Conservation (phyloP, 2,888 invertebrate genomes). For the Stenichneumon culpator region DNA sequence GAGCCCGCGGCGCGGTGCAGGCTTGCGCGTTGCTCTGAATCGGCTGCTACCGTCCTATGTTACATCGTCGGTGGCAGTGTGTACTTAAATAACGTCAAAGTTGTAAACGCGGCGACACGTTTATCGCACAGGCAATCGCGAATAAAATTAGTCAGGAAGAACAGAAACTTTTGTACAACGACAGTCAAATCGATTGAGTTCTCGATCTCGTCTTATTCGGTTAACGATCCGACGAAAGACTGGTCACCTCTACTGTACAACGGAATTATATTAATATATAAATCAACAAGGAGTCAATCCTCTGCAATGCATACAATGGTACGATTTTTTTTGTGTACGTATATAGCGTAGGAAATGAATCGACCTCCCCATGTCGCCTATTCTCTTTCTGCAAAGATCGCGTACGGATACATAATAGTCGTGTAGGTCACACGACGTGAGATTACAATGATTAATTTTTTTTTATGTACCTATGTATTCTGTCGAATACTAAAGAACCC, state of each 20-base stretch:
- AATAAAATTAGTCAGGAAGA: background rate
- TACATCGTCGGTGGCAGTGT: conserved; percentile 27
- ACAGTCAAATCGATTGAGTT: background rate
- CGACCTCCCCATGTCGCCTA: background rate
- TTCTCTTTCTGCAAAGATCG: background rate
- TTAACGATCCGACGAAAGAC: conserved; percentile 13
- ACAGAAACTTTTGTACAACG: conserved; percentile 21
- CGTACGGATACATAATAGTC: background rate
- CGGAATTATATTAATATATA: conserved; percentile 8
- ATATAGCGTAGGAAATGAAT: conserved; percentile 21
- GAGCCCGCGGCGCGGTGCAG: background rate
- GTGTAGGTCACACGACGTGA: conserved; percentile 10
- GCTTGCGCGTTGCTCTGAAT: background rate
- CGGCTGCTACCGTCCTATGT: background rate
- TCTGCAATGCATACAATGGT: conserved; percentile 11
- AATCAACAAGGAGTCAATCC: background rate
- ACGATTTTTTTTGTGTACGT: conserved; percentile 27
- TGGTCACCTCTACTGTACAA: conserved; percentile 48
- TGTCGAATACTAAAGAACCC: background rate
- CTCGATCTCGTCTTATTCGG: conserved; percentile 17
- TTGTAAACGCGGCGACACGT: background rate
- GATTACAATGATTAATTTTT: conserved; percentile 7
- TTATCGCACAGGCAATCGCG: background rate
- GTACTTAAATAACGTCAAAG: conserved; percentile 13
- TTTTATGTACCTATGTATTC: background rate